phyloP scores from a whole-genome alignment of 2,888 invertebrate species.

The Scaptomyza caliginosa region DNA sequence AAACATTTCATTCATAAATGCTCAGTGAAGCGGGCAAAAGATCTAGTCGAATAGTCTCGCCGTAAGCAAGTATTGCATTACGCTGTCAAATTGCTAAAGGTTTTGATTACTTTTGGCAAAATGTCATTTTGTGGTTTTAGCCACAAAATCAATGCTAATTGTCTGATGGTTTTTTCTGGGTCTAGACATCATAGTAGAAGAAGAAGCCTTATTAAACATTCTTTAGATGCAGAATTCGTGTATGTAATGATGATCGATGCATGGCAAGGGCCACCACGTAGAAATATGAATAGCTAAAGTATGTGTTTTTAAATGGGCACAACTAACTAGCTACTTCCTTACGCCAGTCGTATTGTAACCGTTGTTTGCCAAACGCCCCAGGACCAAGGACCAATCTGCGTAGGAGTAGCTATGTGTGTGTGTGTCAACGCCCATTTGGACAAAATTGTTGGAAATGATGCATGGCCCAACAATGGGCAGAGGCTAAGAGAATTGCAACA shows the following conservation, averaged over 20 bases:
- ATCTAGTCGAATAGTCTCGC: slow-evolving; percentile 7
- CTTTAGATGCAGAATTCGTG: not conserved
- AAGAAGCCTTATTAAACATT: too few relatives aligned
- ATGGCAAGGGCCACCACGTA: slow-evolving; percentile 19
- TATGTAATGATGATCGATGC: slow-evolving; percentile 11
- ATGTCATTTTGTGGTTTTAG: slow-evolving; percentile 43
- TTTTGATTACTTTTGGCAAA: slow-evolving; percentile 61
- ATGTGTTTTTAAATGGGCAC: slow-evolving; percentile 77
- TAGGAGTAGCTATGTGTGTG: slow-evolving; percentile 41
- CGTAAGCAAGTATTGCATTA: slow-evolving; percentile 62
- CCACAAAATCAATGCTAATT: slow-evolving; percentile 14
- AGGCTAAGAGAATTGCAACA: slow-evolving; percentile 48
- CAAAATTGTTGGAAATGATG: slow-evolving; percentile 43
- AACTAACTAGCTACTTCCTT: slow-evolving; percentile 81
- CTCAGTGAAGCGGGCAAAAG: slow-evolving; percentile 35
- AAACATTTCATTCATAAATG: slow-evolving; percentile 50
- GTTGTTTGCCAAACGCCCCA: slow-evolving; percentile 55
- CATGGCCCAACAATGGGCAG: slow-evolving; percentile 17
- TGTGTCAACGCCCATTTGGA: slow-evolving; percentile 52
- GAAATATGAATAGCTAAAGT: slow-evolving; percentile 31
- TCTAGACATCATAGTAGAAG: slow-evolving; percentile 11
- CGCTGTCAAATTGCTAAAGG: slow-evolving; percentile 66
- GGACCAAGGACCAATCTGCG: not conserved
- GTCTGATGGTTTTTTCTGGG: not conserved
- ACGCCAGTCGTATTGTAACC: slow-evolving; percentile 68